Evolutionary conservation across 1,140 invertebrate species (phyloP).

Genomic region (Paralvinella palmiformis): DNA sequence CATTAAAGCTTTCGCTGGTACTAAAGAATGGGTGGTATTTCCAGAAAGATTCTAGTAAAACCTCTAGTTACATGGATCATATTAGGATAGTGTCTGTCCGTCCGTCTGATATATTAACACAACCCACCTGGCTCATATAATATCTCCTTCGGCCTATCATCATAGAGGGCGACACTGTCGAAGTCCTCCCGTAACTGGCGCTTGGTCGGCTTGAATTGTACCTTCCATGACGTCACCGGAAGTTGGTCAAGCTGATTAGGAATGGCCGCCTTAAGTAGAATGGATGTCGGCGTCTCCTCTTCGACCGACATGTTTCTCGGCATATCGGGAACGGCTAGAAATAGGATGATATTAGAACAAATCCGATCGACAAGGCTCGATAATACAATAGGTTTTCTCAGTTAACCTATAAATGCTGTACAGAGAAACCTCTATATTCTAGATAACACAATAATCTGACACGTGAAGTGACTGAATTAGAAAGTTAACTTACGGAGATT

Average conservation of each 20-base stretch:
- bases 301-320: constrained; percentile 15
- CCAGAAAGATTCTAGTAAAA: no score
- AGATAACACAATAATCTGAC: no score
- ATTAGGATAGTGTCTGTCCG: no score
- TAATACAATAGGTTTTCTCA: neutral
- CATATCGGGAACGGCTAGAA: constrained; percentile 11
- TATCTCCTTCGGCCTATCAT: no score
- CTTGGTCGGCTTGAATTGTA: constrained; percentile 8
- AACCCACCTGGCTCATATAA: no score
- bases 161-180: neutral
- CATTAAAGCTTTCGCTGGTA: neutral
- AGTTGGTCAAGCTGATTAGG: neutral
- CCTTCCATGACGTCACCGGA: constrained; percentile 12
- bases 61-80: no score
- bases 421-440: no score
- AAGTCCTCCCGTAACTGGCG: neutral
- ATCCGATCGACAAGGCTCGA: neutral
- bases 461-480: no score
- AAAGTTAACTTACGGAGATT: no score
- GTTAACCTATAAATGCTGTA: neutral
- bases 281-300: constrained; percentile 6
- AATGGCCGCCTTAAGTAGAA: neutral
- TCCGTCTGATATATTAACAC: no score
- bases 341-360: neutral
- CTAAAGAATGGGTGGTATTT: neutral